Percentiles rank a stretch among this genome's conserved stretches.
phyloP scores from a whole-genome alignment of 2,797 vertebrate genomes.

The Caiman crocodilus region DNA sequence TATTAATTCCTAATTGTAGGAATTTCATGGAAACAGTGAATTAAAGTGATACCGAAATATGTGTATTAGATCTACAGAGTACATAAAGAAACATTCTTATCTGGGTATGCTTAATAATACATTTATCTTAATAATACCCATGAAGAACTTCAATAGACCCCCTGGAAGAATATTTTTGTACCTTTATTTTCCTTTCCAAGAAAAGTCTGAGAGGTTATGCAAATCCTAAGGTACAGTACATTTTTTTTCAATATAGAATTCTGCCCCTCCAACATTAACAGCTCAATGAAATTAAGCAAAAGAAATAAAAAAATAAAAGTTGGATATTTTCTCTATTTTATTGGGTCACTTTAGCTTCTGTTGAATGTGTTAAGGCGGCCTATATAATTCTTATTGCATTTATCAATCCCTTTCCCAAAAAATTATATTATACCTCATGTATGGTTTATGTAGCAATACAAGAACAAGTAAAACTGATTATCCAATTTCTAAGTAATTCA shows the following conservation, averaged over 20 bases:
- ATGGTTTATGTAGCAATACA: not conserved
- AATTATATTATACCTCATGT: not conserved
- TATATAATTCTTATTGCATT: no score
- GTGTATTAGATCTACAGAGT: not conserved
- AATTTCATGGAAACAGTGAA: not conserved
- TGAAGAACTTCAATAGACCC: not conserved
- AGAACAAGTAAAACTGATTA: not conserved
- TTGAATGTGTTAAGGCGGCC: not conserved
- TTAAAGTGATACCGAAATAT: not conserved
- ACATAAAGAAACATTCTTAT: not conserved
- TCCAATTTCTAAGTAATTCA: not conserved
- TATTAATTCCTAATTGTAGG: not conserved
- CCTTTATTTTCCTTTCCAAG: not conserved
- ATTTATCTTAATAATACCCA: not conserved
- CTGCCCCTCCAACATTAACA: no score
- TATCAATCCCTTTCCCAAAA: not conserved
- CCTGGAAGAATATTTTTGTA: not conserved
- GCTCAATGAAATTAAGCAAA: not conserved
- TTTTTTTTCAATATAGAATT: not conserved
- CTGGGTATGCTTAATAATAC: not conserved
- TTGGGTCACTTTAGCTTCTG: not conserved
- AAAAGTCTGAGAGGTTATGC: not conserved
- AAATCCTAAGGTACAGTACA: not conserved
- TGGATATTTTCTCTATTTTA: not conserved
- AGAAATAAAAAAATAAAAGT: not conserved